Base-by-base conservation (phyloP, 53 echinoderm and acorn worm genomes). In the Holothuria leucospilota region DNA sequence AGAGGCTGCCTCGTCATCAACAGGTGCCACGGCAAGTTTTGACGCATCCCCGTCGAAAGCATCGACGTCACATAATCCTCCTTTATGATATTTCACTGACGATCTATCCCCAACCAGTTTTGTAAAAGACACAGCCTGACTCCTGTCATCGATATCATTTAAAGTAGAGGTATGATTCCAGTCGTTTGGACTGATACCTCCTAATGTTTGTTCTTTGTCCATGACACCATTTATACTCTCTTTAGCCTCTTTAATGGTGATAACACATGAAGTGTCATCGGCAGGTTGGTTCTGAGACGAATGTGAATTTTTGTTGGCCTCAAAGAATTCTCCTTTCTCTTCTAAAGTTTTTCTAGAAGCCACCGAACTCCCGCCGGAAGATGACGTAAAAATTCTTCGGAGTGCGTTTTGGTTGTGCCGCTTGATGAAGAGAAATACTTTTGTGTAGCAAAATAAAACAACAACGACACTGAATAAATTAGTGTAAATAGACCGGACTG, bases 311-410 rank as follows among this genome's bases (percentile, higher is more conserved):
- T 8, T 24, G 5, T 46, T 74, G 20, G 25, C 51, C 34, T 74
- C 13, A 28, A 13, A 25, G 0, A 28, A 14, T 0, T 27, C 81
- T 23, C 15, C 27, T 27, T 23, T 58, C 61, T 59, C 81, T 21
- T 58, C 59, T 29, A 58, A 16, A 41, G 59, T 80, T 60, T 80
- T 80, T 18, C 25, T 21, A 14, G 59, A 59, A 58, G 26, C 59
- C 34, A 59, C 39, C 56, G 59, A 59, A 80, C 81, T 29, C 21
- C 59, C 61, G 11, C n/a, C 59, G 18, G 81, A 59, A 3, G 81
- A 80, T 61, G 62, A 80, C 81, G 81, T 80, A 20, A 59, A 29
- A 53, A 80, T 80, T 80, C 81, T 80, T 29, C 26, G 28, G 15
- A 80, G n/a, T 13, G 81, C 26, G 59, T 29, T 29, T 6, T 25